phyloP scores from a whole-genome alignment of 2,113 vertebrate species.

The Ptilonorhynchus violaceus region DNA sequence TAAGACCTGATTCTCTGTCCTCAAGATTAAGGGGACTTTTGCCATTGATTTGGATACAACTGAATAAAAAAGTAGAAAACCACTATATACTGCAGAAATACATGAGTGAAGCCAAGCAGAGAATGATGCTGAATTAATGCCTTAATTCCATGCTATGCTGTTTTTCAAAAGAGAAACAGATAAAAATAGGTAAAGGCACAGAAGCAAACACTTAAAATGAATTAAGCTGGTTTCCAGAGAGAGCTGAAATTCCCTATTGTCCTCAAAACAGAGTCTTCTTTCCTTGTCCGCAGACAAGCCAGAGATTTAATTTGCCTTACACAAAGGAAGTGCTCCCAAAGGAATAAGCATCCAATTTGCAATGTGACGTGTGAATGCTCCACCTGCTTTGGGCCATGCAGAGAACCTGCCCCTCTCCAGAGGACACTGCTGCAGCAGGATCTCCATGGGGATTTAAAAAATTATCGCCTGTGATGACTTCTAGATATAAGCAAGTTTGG shows the following conservation, averaged over 20 bases:
- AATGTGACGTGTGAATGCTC: not conserved
- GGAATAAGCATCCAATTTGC: slow-evolving; percentile 8
- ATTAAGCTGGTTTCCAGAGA: slow-evolving; percentile 8
- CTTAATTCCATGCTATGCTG: not conserved
- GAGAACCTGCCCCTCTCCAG: not conserved
- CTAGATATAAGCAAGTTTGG: not conserved
- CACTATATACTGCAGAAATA: not conserved
- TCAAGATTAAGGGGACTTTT: not conserved
- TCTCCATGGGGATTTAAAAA: not conserved
- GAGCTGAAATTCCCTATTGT: not conserved
- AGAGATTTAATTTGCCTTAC: slow-evolving; percentile 17
- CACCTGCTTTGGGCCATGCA: not conserved
- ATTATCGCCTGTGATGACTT: not conserved
- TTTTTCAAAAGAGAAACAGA: not conserved
- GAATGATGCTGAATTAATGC: not conserved
- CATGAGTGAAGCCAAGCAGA: not conserved
- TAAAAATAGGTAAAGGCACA: not conserved
- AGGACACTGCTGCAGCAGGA: not conserved
- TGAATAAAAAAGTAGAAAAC: not conserved
- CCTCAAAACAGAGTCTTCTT: not conserved
- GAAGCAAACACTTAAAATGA: not conserved
- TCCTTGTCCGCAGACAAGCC: not conserved
- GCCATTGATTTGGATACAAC: not conserved
- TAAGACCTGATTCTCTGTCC: not conserved
- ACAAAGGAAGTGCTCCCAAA: slow-evolving; percentile 15